Conservation (phyloP, 2,113 vertebrate species). For the Esox niger region DNA sequence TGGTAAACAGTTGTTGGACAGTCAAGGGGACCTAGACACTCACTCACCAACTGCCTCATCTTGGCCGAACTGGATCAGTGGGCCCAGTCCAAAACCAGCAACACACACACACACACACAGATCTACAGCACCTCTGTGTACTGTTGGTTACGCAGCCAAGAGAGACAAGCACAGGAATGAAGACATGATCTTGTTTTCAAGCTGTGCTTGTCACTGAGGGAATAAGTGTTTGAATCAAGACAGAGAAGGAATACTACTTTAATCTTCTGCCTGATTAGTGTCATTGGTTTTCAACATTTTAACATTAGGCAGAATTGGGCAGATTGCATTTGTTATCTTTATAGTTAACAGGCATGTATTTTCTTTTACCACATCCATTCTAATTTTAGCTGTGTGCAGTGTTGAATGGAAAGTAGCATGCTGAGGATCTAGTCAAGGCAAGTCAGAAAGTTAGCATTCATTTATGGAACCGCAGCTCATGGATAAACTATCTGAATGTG, state of each 20-base stretch:
- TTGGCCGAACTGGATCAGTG: conserved; percentile 11
- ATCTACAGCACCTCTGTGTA: neutral
- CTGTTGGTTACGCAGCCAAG: conserved; percentile 2
- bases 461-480: neutral
- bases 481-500: neutral
- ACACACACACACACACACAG: neutral
- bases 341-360: neutral
- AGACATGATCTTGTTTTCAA: neutral
- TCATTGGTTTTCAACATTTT: neutral
- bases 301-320: neutral
- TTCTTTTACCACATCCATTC: neutral
- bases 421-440: neutral
- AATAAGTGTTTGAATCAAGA: no score
- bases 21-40: conserved; percentile 7
- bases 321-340: neutral
- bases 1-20: conserved; percentile 16
- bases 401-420: neutral
- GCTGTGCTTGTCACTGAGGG: neutral
- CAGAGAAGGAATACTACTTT: no score
- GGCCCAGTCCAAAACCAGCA: neutral
- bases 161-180: neutral
- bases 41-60: conserved; percentile 17
- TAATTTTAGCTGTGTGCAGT: neutral
- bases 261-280: neutral
- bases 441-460: neutral